Evolutionary conservation across 2,113 vertebrate species (phyloP), one percentile per base, ranked within the genome.

Genomic region (Pollachius pollachius): DNA sequence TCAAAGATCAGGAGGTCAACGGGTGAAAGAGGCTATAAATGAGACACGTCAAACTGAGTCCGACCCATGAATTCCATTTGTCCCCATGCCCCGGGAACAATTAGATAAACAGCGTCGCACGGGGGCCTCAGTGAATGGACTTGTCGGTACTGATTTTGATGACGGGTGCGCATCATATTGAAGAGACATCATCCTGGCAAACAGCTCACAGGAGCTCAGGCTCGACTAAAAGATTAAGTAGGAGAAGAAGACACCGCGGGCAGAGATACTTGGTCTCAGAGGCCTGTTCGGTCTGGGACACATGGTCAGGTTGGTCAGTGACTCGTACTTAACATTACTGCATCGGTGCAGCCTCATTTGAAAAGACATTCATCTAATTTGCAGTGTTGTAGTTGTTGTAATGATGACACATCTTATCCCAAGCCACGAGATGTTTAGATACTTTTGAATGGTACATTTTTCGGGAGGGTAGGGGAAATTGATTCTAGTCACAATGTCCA

Each of bases 81-180:
- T 77, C 87, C 41, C 8, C 41, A 85, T 84, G 91, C 94, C 94
- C 85, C 82, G 77, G 86, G 41, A 90, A 92, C 93, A 96, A 95
- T 94, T 89, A 95, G 93, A 92, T 92, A 91, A 95, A 93, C 90
- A 92, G 91, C 87, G 81, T 92, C 89, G 92, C 87, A 91, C 83
- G 89, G 79, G 77, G 41, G 85, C 87, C 21, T 78, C 88, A 89
- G 92, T 90, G 94, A 96, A 97, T 96, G 92, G 93, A 95, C 91
- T 88, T 94, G 94, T 96, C 95, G 94, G 91, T 91, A 90, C 89
- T 94, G 74, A 88, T 96, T 95, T 94, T 79, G 84, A 81, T 89
- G 87, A 91, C 70, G 87, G 91, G 70, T 87, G 87, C 87, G 73
- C 84, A 85, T 83, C 79, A 70, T 64, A 30, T 70, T 54, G 65